These are phyloP conservation scores for Notolepis coatsorum DNA, from an alignment of 2,797 vertebrate genomes.

Conservation along the genomic window DNA sequence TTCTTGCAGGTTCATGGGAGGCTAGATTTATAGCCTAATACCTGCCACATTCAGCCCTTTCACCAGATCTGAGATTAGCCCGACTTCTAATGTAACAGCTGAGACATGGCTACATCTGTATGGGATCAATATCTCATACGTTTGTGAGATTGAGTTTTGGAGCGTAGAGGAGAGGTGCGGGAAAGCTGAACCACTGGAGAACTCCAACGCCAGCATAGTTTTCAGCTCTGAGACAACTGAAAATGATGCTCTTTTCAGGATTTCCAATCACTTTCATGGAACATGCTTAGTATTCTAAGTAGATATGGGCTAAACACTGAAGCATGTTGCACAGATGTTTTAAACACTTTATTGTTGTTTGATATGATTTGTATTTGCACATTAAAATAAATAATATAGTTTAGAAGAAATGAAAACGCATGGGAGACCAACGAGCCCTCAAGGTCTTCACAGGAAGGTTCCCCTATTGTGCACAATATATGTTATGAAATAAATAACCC, in stretches of 20 bases:
- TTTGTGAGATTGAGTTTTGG: constrained; percentile 73
- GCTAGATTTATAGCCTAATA: constrained; percentile 67
- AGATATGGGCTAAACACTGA: not conserved
- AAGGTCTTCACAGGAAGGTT: too few species aligned
- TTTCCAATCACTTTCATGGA: not conserved
- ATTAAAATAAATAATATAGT: too few species aligned
- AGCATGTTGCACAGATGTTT: not conserved
- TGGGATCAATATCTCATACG: constrained; percentile 81
- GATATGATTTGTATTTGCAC: too few species aligned
- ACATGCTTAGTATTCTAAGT: not conserved
- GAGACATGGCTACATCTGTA: constrained; percentile 68
- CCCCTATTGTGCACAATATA: too few species aligned
- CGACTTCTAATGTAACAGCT: constrained; percentile 70
- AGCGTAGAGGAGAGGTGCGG: constrained; percentile 10
- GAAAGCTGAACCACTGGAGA: constrained; percentile 14
- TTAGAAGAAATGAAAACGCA: too few species aligned
- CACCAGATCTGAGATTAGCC: constrained; percentile 67
- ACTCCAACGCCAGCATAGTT: constrained; percentile 37
- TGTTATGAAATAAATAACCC: too few species aligned
- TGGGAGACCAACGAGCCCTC: too few species aligned
- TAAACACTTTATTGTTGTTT: not conserved
- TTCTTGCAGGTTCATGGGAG: constrained; percentile 54
- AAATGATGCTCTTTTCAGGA: constrained; percentile 9
- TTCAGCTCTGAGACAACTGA: constrained; percentile 25
- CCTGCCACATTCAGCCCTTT: constrained; percentile 50